phyloP scores from a whole-genome alignment of 2,888 invertebrate species.

The Ichneumoninae sp. region DNA sequence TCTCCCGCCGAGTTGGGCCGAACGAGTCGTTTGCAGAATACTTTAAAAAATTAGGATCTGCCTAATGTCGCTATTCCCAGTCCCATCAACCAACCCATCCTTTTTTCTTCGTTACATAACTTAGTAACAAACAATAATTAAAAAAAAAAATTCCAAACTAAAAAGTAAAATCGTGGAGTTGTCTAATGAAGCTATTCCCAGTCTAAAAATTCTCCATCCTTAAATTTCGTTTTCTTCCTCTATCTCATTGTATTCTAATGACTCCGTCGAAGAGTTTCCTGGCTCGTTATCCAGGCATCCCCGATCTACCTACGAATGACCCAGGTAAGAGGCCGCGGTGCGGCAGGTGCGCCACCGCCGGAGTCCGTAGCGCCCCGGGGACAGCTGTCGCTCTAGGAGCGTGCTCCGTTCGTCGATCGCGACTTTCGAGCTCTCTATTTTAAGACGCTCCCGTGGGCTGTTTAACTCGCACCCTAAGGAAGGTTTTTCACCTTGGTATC shows the following conservation, averaged over 20 bases:
- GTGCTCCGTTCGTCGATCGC: constrained; percentile 63
- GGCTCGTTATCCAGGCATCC: constrained; percentile 23
- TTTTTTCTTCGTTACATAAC: not conserved
- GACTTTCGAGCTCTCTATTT: constrained; percentile 65
- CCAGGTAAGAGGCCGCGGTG: constrained; percentile 18
- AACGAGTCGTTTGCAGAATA: not conserved
- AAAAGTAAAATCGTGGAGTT: not conserved
- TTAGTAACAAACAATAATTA: not conserved
- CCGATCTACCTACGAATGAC: constrained; percentile 38
- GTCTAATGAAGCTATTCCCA: not conserved
- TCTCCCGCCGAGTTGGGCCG: not conserved
- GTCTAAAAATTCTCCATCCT: not conserved
- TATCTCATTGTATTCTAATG: not conserved
- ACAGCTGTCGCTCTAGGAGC: constrained; percentile 64
- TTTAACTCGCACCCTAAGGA: constrained; percentile 38
- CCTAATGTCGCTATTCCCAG: not conserved
- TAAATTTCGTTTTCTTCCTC: constrained; percentile 4
- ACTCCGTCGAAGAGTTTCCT: not conserved
- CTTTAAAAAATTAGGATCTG: not conserved
- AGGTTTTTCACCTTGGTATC: constrained; percentile 51
- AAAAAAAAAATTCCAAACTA: not conserved
- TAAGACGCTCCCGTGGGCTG: constrained; percentile 55
- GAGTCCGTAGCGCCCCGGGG: constrained; percentile 51
- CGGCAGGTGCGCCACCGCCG: constrained; percentile 57
- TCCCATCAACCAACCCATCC: not conserved